Evolutionary conservation across 2,113 vertebrate genomes (phyloP).

Genomic region (Melospiza georgiana): DNA sequence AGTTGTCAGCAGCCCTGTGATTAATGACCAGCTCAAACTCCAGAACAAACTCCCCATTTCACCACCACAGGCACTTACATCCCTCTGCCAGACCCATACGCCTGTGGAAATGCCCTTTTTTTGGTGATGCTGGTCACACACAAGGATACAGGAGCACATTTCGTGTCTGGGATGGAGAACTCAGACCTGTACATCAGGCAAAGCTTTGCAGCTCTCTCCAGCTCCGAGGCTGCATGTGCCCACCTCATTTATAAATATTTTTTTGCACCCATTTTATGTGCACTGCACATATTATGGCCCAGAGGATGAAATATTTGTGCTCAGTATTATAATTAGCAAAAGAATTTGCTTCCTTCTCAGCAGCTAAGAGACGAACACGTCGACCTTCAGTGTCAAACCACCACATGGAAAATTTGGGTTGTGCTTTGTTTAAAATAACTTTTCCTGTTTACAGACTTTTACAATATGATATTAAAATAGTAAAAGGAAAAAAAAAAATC

Average conservation of each 20-base stretch:
- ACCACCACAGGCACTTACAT: fast-evolving
- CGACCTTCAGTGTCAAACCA: neutral
- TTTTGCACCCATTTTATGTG: fast-evolving
- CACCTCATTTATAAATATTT: fast-evolving
- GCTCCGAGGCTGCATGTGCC: fast-evolving
- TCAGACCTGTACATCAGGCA: neutral
- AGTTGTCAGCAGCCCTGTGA: neutral
- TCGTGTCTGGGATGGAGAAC: neutral
- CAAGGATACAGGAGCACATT: fast-evolving
- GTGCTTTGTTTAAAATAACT: constrained; percentile 8
- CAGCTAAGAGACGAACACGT: fast-evolving
- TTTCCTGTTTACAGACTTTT: constrained; percentile 33
- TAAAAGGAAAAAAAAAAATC: neutral
- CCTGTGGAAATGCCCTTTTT: neutral
- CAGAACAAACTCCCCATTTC: neutral
- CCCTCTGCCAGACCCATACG: neutral
- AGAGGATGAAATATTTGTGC: neutral
- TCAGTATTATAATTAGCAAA: neutral
- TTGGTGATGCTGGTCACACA: neutral
- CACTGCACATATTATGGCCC: fast-evolving
- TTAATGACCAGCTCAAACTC: neutral
- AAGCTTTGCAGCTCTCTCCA: fast-evolving
- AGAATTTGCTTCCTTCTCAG: neutral
- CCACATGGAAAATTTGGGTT: neutral
- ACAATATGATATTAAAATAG: neutral